Percentiles rank a stretch among this genome's conserved stretches.
These are phyloP conservation scores for Choristoneura fumiferana DNA, from an alignment of 1,140 invertebrate genomes.

Conservation along the genomic window DNA sequence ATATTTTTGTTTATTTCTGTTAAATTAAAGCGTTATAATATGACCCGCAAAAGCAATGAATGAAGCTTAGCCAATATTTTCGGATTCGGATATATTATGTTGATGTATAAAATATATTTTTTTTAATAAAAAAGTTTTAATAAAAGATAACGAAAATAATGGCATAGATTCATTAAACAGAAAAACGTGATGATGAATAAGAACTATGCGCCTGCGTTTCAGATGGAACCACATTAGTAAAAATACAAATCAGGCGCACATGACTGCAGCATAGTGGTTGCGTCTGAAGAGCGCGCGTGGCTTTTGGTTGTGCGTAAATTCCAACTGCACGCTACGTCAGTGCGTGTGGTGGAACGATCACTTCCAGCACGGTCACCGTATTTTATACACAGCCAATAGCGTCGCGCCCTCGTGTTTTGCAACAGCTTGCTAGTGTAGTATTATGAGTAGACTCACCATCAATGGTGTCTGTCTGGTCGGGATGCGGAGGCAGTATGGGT, in stretches of 20 bases:
- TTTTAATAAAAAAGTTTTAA: not conserved
- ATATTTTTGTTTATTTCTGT: constrained; percentile 14
- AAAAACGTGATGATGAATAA: not conserved
- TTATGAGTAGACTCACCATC: constrained; percentile 77
- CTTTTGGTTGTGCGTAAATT: too few relatives aligned
- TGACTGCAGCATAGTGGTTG: too few relatives aligned
- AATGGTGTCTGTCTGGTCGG: constrained; percentile 79
- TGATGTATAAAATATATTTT: too few relatives aligned
- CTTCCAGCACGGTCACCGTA: too few relatives aligned
- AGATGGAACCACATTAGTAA: too few relatives aligned
- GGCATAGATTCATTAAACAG: constrained; percentile 1
- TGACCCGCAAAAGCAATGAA: not conserved
- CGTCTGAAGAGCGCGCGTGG: too few relatives aligned
- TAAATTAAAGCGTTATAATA: not conserved
- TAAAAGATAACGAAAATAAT: not conserved
- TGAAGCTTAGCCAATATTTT: not conserved
- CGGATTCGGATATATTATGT: not conserved
- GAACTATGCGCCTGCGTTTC: not conserved
- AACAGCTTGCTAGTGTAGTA: too few relatives aligned
- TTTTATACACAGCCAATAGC: too few relatives aligned
- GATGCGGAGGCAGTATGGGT: constrained; percentile 75
- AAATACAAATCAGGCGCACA: too few relatives aligned
- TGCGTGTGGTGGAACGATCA: too few relatives aligned
- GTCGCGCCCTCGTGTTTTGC: too few relatives aligned
- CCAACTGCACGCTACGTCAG: too few relatives aligned